Base-by-base conservation (phyloP, 2,113 vertebrate species). In the Zosterops japonicus region DNA sequence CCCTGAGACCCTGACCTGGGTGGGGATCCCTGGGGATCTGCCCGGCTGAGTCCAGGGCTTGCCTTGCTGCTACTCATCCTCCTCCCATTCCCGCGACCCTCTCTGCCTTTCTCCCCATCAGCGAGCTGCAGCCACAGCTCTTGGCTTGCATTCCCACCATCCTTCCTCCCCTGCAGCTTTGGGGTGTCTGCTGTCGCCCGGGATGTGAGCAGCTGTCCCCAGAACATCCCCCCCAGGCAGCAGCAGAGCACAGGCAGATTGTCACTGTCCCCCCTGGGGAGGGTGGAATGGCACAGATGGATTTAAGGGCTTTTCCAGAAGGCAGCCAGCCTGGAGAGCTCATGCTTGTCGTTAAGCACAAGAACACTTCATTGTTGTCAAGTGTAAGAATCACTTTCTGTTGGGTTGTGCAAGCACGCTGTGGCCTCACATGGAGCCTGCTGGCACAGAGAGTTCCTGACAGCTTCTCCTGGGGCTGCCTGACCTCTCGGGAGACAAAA, bases 371-470 rank as follows among this genome's bases (percentile, higher is more conserved):
- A 79, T 84, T 96, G 90, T 76, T 93, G 92, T 91, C 83, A 68
- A 91, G 87, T 76, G 90, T 9, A 76, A 64, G 41, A 89, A 94
- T 94, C 92, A 79, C 96, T 96, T 95, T 94, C 87, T 75, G 90
- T 42, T 47, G 92, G 28, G 90, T 20, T 84, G 83, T 75, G 87
- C 60, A 31, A 87, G 89, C 79, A 3, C 28, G 5, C 53, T 24
- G 1, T 8, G 77, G 95, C 92, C 95, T 59, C 93, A 78, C 93
- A 82, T 44, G n/a, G 93, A 95, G 95, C 24, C 46, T 77, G 93
- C 90, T 90, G 95, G 92, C 95, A 91, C 39, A 0, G 69, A 3
- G 52, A 1, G 7, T 59, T 9, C 72, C 85, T 49, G 49, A n/a
- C 35, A 27, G 84, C 90, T 3, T 88, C 90, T 3, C 92, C 82